These are phyloP conservation scores for Luperina nickerlii DNA, from an alignment of 2,888 invertebrate genomes.

Conservation along the genomic window DNA sequence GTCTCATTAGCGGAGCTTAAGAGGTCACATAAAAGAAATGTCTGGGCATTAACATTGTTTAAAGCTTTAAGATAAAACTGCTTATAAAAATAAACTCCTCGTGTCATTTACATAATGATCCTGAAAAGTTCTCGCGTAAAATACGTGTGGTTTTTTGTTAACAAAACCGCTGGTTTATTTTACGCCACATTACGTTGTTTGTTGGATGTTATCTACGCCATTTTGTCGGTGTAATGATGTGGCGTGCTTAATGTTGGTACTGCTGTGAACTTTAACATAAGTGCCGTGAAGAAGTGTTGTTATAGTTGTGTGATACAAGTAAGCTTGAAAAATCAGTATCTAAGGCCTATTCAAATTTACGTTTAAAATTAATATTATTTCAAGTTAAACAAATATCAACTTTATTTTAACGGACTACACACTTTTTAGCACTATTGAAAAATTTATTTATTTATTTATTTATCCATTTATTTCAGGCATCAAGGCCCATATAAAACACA, in stretches of 20 bases:
- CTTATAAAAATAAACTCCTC: slow-evolving; percentile 24
- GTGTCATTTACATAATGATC: slow-evolving; percentile 33
- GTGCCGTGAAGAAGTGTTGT: not conserved
- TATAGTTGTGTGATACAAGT: not conserved
- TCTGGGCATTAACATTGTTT: not conserved
- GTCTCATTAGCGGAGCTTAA: no score
- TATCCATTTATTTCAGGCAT: no score
- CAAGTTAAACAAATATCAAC: no score
- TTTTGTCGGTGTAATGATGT: slow-evolving; percentile 34
- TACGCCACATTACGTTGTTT: slow-evolving; percentile 15
- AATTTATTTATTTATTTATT: no score
- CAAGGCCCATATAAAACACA: no score
- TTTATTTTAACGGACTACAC: no score
- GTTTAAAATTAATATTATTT: no score
- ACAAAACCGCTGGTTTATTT: slow-evolving; percentile 35
- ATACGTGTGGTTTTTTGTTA: not conserved
- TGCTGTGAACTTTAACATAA: not conserved
- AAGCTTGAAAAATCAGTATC: not conserved
- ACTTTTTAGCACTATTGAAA: no score
- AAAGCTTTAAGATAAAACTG: not conserved
- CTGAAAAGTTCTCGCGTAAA: slow-evolving; percentile 23
- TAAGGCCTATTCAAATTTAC: no score
- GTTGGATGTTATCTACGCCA: slow-evolving; percentile 1
- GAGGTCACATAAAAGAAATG: not conserved
- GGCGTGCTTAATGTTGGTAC: slow-evolving; percentile 26